Percentiles rank a stretch among this genome's conserved stretches.
Evolutionary conservation across 2,888 invertebrate genomes (phyloP).

Genomic region (Torymus aiolomorphi): DNA sequence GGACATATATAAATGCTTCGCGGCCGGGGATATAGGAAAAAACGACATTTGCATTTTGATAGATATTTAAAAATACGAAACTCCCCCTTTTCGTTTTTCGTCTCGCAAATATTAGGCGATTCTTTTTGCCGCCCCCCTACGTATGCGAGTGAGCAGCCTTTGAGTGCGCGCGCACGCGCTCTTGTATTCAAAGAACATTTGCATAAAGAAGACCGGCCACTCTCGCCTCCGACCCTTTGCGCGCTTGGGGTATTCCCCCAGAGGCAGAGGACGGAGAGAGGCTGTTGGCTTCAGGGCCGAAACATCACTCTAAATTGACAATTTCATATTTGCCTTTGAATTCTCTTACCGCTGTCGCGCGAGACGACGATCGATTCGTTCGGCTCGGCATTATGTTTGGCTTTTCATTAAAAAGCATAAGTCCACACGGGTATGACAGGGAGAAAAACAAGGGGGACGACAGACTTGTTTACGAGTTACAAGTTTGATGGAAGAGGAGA

Average conservation of each 20-base stretch:
- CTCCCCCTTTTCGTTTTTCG: neutral
- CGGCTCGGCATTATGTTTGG: neutral
- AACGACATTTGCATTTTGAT: conserved; percentile 46
- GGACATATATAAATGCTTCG: conserved; percentile 6
- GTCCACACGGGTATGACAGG: no score
- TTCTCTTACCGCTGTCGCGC: neutral
- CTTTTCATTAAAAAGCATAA: neutral
- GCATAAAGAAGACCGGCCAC: conserved; percentile 36
- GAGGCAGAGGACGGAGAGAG: neutral
- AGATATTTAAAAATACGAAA: conserved; percentile 25
- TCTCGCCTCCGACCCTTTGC: neutral
- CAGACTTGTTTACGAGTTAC: no score
- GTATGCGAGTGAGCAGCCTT: neutral
- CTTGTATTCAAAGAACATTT: conserved; percentile 39
- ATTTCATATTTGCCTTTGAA: conserved; percentile 41
- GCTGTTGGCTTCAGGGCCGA: conserved; percentile 28
- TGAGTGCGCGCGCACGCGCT: neutral
- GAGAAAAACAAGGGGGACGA: no score
- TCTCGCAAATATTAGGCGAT: conserved; percentile 1
- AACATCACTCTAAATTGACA: conserved; percentile 46
- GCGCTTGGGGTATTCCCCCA: neutral
- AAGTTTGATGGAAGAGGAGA: no score
- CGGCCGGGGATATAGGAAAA: neutral
- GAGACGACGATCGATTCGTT: conserved; percentile 9
- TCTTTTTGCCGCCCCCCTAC: neutral